Base-by-base conservation (phyloP, 2,113 vertebrate species). In the Leucoraja erinaceus region DNA sequence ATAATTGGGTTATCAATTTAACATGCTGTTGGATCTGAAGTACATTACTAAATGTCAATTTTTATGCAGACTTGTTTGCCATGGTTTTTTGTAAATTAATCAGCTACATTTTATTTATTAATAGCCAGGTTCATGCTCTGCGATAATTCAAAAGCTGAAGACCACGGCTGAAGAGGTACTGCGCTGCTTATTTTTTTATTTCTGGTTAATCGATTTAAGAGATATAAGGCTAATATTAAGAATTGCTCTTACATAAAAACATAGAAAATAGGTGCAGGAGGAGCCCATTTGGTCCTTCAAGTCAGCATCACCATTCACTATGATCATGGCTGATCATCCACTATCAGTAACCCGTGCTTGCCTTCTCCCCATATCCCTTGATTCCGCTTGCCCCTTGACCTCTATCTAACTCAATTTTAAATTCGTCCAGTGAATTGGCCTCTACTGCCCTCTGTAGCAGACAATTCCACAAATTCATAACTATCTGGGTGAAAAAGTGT, bases 81-180 rank as follows among this genome's bases (percentile, higher is more conserved):
- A 22, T 47, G 11, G 33, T 72, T 18, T 66, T 72, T 18, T 66
- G 16, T 61, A 63, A 91, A 72, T 61, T 90, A 90, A 91, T 91
- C 25, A 1, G 20, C 38, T 91, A 20, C 59, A 90, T 74, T 91
- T 91, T 91, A 91, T 54, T 91, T 31, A 22, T 91, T 74, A 91
- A 91, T 66, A 91, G 90, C 22, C 68, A 6, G 88, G 63, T 22
- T 47, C 90, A 22, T 91, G 33, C 72, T 91, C 90, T 74, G 90
- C 90, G 8, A 91, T 70, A 25, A 72, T 72, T 72, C 90, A 70
- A 72, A 72, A 70, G 38, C 90, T 91, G 14, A 91, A 91, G 90
- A 28, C 20, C 4, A 91, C 90, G 25, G 90, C 90, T 54, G 90
- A 91, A 91, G 90, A 91, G 90, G 90, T 91, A 54, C 22, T 54